A percentile compares a stretch with the other conserved stretches of the same genome.
Evolutionary conservation across 2,797 vertebrate genomes (phyloP).

Genomic region (Brachyrhaphis roseni): DNA sequence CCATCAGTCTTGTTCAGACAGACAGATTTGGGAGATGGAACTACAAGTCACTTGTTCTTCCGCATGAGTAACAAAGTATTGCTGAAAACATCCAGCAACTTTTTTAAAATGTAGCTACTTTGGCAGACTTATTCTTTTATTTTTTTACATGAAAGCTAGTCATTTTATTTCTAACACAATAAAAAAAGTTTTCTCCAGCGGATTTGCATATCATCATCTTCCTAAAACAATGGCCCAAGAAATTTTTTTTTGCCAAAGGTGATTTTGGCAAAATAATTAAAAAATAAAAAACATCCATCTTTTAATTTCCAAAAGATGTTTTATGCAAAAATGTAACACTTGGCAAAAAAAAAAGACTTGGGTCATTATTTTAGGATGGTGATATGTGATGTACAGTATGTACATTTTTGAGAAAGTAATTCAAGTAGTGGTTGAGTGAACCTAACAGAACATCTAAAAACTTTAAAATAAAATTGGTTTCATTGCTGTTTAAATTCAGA

Average conservation of each 20-base stretch:
- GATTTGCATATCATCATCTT: not conserved
- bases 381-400: not conserved
- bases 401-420: not conserved
- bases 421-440: not conserved
- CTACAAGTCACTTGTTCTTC: not conserved
- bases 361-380: too few species aligned
- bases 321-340: too few species aligned
- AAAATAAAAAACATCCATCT: too few species aligned
- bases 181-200: not conserved
- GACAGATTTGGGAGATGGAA: not conserved
- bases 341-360: too few species aligned
- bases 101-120: not conserved
- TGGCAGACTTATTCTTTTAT: not conserved
- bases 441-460: not conserved
- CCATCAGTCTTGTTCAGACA: not conserved
- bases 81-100: not conserved
- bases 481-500: not conserved
- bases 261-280: too few species aligned
- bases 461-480: not conserved
- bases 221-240: too few species aligned
- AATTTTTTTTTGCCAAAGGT: too few species aligned
- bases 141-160: not conserved
- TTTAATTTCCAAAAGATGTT: too few species aligned
- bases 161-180: not conserved
- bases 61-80: not conserved